A percentile compares a stretch with the other conserved stretches of the same genome.
phyloP scores from a whole-genome alignment of 2,797 vertebrate species.

The Poecilia wingei region DNA sequence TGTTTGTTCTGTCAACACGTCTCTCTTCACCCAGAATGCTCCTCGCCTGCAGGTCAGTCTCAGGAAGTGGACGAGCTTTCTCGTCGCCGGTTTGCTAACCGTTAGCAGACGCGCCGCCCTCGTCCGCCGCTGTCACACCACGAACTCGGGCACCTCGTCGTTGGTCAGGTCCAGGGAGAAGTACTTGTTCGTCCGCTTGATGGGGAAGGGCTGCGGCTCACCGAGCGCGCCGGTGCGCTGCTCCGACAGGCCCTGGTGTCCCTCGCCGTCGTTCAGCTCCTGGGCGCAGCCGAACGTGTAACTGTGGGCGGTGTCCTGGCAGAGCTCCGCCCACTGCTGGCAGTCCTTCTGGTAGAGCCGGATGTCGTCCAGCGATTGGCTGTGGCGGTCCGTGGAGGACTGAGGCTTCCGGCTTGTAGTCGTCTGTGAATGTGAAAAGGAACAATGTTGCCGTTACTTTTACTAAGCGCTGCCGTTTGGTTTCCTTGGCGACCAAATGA shows the following conservation, averaged over 20 bases:
- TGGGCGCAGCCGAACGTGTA: slow-evolving; percentile 96
- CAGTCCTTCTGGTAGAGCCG: slow-evolving; percentile 96
- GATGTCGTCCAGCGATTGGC: slow-evolving; percentile 95
- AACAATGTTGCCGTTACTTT: neutral
- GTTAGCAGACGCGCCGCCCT: slow-evolving; percentile 13
- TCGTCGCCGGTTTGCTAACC: neutral
- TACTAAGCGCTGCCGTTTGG: neutral
- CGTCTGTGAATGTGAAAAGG: slow-evolving; percentile 74
- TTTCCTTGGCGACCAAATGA: neutral
- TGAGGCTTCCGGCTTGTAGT: slow-evolving; percentile 87
- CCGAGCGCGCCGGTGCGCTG: slow-evolving; percentile 88
- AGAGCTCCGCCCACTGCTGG: slow-evolving; percentile 90
- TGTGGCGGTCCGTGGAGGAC: slow-evolving; percentile 94
- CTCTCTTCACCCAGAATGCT: slow-evolving; percentile 30
- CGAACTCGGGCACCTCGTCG: slow-evolving; percentile 95
- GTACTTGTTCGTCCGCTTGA: slow-evolving; percentile 98
- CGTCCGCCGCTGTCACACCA: slow-evolving; percentile 83
- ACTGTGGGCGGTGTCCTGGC: slow-evolving; percentile 97
- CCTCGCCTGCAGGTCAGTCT: slow-evolving; percentile 25
- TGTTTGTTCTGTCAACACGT: slow-evolving; percentile 29
- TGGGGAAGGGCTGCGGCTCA: slow-evolving; percentile 85
- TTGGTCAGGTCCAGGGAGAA: slow-evolving; percentile 95
- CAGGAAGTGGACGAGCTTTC: slow-evolving; percentile 16
- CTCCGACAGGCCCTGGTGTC: slow-evolving; percentile 89
- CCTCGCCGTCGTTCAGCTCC: slow-evolving; percentile 83